Conservation (phyloP, 2,797 vertebrate species). For the Mus caroli region DNA sequence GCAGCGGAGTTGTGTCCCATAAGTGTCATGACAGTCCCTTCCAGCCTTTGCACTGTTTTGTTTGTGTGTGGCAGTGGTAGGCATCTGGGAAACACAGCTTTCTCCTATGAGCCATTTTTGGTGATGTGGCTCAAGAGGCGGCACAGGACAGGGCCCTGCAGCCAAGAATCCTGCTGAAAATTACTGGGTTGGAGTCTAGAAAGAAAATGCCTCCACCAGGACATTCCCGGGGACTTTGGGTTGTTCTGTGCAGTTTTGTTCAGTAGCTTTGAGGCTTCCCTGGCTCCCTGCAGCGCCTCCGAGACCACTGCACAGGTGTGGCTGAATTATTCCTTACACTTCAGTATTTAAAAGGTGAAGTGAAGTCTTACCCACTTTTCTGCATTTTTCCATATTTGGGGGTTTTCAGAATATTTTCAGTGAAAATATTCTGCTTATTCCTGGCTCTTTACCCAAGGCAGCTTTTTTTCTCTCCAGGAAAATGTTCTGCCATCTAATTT, state of each 20-base stretch:
- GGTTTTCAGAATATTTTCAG: not conserved
- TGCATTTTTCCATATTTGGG: not conserved
- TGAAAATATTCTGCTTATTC: not conserved
- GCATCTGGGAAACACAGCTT: not conserved
- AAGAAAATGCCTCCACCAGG: not conserved
- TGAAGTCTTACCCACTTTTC: not conserved
- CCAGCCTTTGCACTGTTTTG: not conserved
- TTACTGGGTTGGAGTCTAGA: not conserved
- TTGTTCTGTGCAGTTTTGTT: not conserved
- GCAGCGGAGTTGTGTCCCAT: not conserved
- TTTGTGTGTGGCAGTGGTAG: not conserved
- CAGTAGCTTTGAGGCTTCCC: not conserved
- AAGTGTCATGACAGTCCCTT: slow-evolving; percentile 1
- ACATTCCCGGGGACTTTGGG: not conserved
- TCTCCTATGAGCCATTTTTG: not conserved
- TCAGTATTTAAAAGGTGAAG: slow-evolving; percentile 36
- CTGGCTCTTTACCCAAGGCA: not conserved
- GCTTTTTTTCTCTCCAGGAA: slow-evolving; percentile 25
- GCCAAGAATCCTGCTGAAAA: not conserved
- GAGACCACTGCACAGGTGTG: not conserved
- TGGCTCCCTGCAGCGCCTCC: not conserved
- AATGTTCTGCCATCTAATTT: slow-evolving; percentile 36
- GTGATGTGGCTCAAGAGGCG: not conserved
- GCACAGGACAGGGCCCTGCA: not conserved
- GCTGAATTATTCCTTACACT: not conserved